Percentiles rank a stretch among this genome's conserved stretches.
Evolutionary conservation across 2,888 invertebrate species (phyloP).

Genomic region (Athrips mouffetella): DNA sequence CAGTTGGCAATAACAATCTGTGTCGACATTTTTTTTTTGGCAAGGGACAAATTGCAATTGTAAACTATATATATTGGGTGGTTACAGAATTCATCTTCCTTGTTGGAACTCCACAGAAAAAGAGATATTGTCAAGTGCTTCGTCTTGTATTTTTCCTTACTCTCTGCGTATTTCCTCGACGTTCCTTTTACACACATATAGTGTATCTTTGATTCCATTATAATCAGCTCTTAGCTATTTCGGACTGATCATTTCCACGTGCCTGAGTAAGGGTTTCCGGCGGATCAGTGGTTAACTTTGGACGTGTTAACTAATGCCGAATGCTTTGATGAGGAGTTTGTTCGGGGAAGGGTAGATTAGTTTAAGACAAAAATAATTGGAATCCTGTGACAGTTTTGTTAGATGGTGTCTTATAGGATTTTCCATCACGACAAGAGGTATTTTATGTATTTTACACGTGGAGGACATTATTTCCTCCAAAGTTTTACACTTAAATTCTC

Average conservation of each 20-base stretch:
- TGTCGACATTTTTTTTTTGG: no score
- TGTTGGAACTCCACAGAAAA: no score
- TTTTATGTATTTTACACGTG: no score
- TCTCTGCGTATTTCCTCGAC: not conserved
- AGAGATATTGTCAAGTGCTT: not conserved
- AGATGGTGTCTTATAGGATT: not conserved
- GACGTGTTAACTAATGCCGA: slow-evolving; percentile 61
- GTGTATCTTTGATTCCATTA: slow-evolving; percentile 6
- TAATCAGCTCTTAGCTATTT: slow-evolving; percentile 25
- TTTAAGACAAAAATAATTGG: slow-evolving; percentile 7
- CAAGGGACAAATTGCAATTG: no score
- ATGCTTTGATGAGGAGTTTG: slow-evolving; percentile 47
- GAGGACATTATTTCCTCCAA: no score
- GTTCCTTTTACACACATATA: not conserved
- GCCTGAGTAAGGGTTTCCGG: slow-evolving; percentile 46
- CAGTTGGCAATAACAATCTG: no score
- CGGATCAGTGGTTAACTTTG: slow-evolving; percentile 57
- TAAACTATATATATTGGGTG: no score
- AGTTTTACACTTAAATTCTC: no score
- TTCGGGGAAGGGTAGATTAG: slow-evolving; percentile 31
- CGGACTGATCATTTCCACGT: slow-evolving; percentile 9
- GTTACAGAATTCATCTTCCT: no score
- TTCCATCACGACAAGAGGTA: not conserved
- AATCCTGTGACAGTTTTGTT: not conserved
- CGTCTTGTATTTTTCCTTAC: not conserved